Percentiles rank a stretch among this genome's conserved stretches.
phyloP scores from a whole-genome alignment of 2,113 vertebrate species.

The Cichladusa arquata region DNA sequence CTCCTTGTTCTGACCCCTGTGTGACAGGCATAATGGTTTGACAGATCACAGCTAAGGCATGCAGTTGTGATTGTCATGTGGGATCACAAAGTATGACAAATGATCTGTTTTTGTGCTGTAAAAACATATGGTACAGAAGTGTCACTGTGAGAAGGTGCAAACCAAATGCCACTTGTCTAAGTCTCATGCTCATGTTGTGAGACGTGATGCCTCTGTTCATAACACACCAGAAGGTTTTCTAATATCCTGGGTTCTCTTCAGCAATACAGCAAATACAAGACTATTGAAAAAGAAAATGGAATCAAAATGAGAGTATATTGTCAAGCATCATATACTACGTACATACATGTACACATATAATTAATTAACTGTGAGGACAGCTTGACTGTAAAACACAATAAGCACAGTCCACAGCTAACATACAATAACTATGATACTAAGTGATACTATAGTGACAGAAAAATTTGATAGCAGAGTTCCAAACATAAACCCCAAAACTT shows the following conservation, averaged over 20 bases:
- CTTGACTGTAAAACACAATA: background rate
- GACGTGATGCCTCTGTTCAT: background rate
- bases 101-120: background rate
- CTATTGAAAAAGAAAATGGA: background rate
- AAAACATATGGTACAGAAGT: constrained; percentile 2
- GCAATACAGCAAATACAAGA: background rate
- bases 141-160: background rate
- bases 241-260: background rate
- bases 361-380: background rate
- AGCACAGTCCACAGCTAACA: background rate
- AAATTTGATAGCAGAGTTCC: background rate
- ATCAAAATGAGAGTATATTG: background rate
- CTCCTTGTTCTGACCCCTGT: background rate
- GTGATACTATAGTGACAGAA: background rate
- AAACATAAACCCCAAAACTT: background rate
- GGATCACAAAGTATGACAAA: constrained; percentile 2
- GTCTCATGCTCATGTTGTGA: background rate
- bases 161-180: background rate
- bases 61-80: constrained; percentile 17
- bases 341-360: too few relatives aligned
- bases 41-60: background rate
- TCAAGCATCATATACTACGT: background rate
- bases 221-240: background rate
- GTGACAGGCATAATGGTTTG: background rate
- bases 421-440: background rate